Evolutionary conservation across 2,113 vertebrate genomes (phyloP).

Genomic region (Calidris pygmaea): DNA sequence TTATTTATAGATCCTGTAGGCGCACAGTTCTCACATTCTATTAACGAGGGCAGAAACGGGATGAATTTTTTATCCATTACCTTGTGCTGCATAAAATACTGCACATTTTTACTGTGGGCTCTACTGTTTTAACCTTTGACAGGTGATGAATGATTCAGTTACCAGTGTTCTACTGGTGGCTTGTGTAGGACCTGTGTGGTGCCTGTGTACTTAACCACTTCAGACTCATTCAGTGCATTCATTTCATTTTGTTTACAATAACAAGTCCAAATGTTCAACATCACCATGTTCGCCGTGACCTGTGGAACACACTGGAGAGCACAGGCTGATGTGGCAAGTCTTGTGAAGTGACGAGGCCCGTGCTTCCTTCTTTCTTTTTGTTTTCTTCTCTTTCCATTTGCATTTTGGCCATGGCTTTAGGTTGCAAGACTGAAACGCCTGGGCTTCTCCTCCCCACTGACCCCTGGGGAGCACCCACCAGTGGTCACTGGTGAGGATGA

Average conservation of each 20-base stretch:
- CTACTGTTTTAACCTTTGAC: background rate
- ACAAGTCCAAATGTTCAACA: background rate
- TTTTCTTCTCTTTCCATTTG: background rate
- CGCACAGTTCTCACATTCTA: background rate
- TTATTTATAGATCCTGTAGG: conserved; percentile 18
- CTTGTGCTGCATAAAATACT: conserved; percentile 10
- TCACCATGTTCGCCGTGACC: background rate
- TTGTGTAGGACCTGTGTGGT: background rate
- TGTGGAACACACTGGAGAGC: background rate
- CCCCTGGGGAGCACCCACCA: background rate
- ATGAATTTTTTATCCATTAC: conserved; percentile 25
- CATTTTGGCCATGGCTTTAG: fast-evolving
- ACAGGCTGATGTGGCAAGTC: background rate
- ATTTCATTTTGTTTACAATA: background rate
- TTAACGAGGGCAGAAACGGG: conserved; percentile 7
- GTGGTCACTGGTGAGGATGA: background rate
- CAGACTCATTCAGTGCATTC: background rate
- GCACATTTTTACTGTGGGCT: background rate
- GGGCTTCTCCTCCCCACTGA: background rate
- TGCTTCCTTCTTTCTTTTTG: background rate
- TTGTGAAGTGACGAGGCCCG: fast-evolving
- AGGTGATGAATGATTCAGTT: conserved; percentile 25
- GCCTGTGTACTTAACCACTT: background rate
- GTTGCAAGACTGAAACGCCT: background rate
- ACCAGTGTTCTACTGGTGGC: background rate